A percentile compares a stretch with the other conserved stretches of the same genome.
Evolutionary conservation across 2,888 invertebrate genomes (phyloP).

Genomic region (Ophion ellenae): DNA sequence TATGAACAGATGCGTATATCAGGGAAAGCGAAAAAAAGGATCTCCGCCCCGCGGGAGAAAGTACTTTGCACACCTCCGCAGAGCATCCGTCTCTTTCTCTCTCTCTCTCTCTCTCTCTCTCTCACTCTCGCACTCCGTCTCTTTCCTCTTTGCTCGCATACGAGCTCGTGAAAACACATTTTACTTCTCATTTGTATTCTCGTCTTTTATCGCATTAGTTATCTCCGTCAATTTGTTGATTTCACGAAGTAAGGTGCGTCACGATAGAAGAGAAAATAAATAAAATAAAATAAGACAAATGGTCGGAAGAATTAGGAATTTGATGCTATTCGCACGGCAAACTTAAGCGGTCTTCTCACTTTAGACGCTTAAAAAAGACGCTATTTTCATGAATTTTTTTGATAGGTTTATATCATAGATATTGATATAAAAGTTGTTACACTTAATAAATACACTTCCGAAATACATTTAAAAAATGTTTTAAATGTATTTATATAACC

Average conservation of each 20-base stretch:
- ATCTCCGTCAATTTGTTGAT: slow-evolving; percentile 43
- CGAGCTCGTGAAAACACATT: slow-evolving; percentile 36
- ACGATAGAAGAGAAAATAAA: slow-evolving; percentile 32
- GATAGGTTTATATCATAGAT: too few species aligned
- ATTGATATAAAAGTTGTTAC: too few species aligned
- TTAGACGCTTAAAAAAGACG: too few species aligned
- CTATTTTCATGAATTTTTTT: too few species aligned
- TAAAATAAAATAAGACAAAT: slow-evolving; percentile 20
- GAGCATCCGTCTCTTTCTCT: slow-evolving; percentile 27
- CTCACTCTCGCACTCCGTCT: background rate
- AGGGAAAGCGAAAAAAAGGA: slow-evolving; percentile 79
- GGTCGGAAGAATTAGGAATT: slow-evolving; percentile 29
- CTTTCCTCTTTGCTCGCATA: slow-evolving; percentile 41
- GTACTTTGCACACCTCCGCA: slow-evolving; percentile 73
- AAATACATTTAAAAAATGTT: too few species aligned
- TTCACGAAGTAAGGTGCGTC: slow-evolving; percentile 45
- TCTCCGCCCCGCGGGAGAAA: slow-evolving; percentile 76
- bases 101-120: slow-evolving; percentile 40
- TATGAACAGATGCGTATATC: slow-evolving; percentile 67
- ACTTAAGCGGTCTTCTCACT: background rate
- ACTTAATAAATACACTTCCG: too few species aligned
- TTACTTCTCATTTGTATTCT: slow-evolving; percentile 63
- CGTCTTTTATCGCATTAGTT: slow-evolving; percentile 56
- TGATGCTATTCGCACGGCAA: slow-evolving; percentile 4
- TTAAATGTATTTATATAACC: too few species aligned